Evolutionary conservation across 53 echinoderm and acorn worm species (phyloP), one percentile per base, ranked within the genome.

Genomic region (Stichopus horrens): DNA sequence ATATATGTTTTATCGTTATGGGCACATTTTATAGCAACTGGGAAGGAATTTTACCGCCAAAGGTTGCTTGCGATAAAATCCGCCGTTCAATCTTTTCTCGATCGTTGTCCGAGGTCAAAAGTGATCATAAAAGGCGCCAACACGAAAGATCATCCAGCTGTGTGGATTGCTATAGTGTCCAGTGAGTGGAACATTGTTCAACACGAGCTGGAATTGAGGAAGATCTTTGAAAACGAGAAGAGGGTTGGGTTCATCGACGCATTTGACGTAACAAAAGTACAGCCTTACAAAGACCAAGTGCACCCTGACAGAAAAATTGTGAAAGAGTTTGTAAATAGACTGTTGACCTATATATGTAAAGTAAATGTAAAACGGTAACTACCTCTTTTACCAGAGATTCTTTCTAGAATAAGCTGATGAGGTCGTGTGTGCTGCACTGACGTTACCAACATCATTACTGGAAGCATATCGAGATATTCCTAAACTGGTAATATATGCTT

Each of bases 161-260:
- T 37, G 85, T 67, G 85, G 83, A 58, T 58, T 23, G 5, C 83
- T 21, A 5, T 85, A 4, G 22, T 85, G 5, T 66, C 67, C 7
- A 85, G 85, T 5, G 85, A 85, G n/a, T 85, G 66, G 85, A 85
- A 85, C 65, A 85, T 85, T 21, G 65, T 57, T 23, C 10, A 65
- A 13, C 63, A 65, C 6, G 85, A 85, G 52, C 66, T 10, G 22
- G 68, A 9, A 65, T 21, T 85, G 4, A 56, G 85, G 66, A 52
- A 59, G 4, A 1, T 85, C 5, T 85, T 85, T 14, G 51, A 67
- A 21, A 66, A 85, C 13, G 85, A 85, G 18, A 18, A 51, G 51
- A 85, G 85, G 65, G 85, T 85, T 65, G 85, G 85, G 7, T 85
- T 85, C 7, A 85, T 85, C 10, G 66, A 85, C 52, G 85, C 85